Conservation (phyloP, 2,113 vertebrate species). For the Dicentrarchus labrax region DNA sequence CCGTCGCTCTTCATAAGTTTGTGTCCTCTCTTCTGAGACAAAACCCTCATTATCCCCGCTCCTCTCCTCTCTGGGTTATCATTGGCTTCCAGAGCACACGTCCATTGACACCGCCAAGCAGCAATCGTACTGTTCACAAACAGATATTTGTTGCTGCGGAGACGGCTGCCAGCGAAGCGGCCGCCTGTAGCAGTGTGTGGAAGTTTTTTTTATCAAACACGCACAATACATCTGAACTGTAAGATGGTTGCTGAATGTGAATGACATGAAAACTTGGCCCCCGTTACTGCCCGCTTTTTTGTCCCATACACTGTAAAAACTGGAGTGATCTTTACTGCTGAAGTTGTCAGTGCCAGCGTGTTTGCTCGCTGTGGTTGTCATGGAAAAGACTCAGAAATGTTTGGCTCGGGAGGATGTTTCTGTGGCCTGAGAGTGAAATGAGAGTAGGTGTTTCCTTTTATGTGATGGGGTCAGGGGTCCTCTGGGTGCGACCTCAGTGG, state of each 20-base stretch:
- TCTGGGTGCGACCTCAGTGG: slow-evolving; percentile 68
- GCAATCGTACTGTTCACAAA: slow-evolving; percentile 72
- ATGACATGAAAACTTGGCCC: slow-evolving; percentile 58
- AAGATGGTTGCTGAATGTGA: slow-evolving; percentile 58
- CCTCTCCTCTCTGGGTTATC: slow-evolving; percentile 74
- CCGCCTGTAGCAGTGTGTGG: slow-evolving; percentile 47
- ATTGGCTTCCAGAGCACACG: slow-evolving; percentile 76
- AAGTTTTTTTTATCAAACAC: slow-evolving; percentile 76
- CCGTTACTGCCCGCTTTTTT: slow-evolving; percentile 44
- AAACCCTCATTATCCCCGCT: slow-evolving; percentile 69
- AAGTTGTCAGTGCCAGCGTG: slow-evolving; percentile 62
- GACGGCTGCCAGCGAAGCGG: slow-evolving; percentile 56
- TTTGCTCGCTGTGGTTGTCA: slow-evolving; percentile 70
- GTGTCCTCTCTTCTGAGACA: slow-evolving; percentile 65
- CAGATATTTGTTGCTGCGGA: slow-evolving; percentile 76
- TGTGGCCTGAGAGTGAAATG: slow-evolving; percentile 72
- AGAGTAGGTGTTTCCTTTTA: slow-evolving; percentile 84
- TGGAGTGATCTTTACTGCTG: slow-evolving; percentile 71
- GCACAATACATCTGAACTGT: slow-evolving; percentile 53
- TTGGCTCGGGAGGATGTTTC: slow-evolving; percentile 77
- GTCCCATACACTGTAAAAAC: slow-evolving; percentile 71
- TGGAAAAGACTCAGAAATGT: slow-evolving; percentile 77
- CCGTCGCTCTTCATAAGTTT: slow-evolving; percentile 63
- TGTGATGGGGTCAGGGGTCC: slow-evolving; percentile 80
- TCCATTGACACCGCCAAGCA: slow-evolving; percentile 71